phyloP scores from a whole-genome alignment of 30 jellyfish, hydroid and myxozoan species.

The Chironex yamaguchii region DNA sequence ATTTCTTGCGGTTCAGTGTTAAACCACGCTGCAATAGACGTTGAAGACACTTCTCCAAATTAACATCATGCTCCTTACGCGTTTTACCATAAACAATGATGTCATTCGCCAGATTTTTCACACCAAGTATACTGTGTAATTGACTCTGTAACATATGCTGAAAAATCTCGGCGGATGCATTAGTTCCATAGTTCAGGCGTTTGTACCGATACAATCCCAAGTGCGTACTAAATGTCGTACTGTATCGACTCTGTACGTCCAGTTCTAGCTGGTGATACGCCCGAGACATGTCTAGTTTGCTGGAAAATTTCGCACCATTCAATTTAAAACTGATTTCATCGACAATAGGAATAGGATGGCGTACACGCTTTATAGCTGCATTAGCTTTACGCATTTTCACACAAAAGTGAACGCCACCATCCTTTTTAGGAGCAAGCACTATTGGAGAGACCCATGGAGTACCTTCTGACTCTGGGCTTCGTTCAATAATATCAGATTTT shows the following conservation, averaged over 20 bases:
- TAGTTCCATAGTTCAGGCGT: slow-evolving; percentile 40
- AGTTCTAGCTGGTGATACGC: slow-evolving; percentile 44
- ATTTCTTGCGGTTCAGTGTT: slow-evolving; percentile 39
- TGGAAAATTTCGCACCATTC: slow-evolving; percentile 40
- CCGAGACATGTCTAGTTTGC: slow-evolving; percentile 35
- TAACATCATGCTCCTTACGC: slow-evolving; percentile 47
- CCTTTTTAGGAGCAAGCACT: slow-evolving; percentile 54
- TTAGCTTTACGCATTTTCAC: slow-evolving; percentile 59
- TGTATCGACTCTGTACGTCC: slow-evolving; percentile 19
- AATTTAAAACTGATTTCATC: slow-evolving; percentile 29
- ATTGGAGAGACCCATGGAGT: slow-evolving; percentile 68
- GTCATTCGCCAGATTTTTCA: slow-evolving; percentile 36
- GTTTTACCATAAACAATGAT: slow-evolving; percentile 32
- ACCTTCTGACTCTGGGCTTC: slow-evolving; percentile 4
- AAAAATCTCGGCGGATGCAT: slow-evolving; percentile 46
- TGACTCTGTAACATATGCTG: slow-evolving; percentile 41
- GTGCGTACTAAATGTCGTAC: slow-evolving; percentile 20
- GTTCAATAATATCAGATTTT: neutral
- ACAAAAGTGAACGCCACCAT: slow-evolving; percentile 43
- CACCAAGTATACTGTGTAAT: slow-evolving; percentile 28
- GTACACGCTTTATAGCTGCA: slow-evolving; percentile 51
- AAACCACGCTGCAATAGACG: slow-evolving; percentile 23
- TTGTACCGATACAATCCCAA: slow-evolving; percentile 17
- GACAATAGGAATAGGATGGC: slow-evolving; percentile 54
- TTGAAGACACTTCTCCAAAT: slow-evolving; percentile 28